Percentiles rank a stretch among this genome's conserved stretches.
Conservation (phyloP, 2,888 invertebrate species). For the Synanthedon formicaeformis region DNA sequence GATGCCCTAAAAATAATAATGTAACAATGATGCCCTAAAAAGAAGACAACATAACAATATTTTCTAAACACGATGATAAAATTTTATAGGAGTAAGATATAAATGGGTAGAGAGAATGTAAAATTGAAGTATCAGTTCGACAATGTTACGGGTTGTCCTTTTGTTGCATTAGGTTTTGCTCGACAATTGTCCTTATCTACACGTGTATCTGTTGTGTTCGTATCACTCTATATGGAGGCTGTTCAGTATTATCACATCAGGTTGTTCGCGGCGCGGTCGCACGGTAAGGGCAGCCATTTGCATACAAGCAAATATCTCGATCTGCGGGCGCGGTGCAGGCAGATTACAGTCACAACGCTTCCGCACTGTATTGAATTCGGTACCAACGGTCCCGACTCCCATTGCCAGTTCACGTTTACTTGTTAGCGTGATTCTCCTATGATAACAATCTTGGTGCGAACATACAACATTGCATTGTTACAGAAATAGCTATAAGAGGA, state of each 20-base stretch:
- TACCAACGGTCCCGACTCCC: constrained; percentile 42
- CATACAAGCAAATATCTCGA: constrained; percentile 67
- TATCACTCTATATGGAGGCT: constrained; percentile 63
- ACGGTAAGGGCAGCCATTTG: constrained; percentile 60
- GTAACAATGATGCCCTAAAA: no score
- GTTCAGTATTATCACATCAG: constrained; percentile 65
- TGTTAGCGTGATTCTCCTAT: constrained; percentile 59
- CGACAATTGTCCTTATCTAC: constrained; percentile 52
- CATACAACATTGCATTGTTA: constrained; percentile 28
- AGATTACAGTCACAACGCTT: constrained; percentile 55
- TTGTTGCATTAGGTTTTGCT: constrained; percentile 53
- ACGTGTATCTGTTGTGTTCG: constrained; percentile 51
- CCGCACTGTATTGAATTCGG: constrained; percentile 63
- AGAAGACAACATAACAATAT: no score
- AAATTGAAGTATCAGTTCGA: no score
- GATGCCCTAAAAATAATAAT: no score
- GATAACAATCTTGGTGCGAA: constrained; percentile 47
- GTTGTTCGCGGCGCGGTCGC: constrained; percentile 41
- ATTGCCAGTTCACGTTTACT: constrained; percentile 54
- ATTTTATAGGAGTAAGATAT: no score
- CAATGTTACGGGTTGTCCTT: constrained; percentile 30
- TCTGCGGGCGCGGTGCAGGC: constrained; percentile 42
- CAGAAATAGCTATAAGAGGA: constrained; percentile 10
- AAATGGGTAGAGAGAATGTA: no score
- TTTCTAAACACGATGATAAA: no score